Evolutionary conservation across 37 sponge, comb jelly and placozoan species (phyloP), one percentile per base, ranked within the genome.

Genomic region (Halisarca cf. caerulea): DNA sequence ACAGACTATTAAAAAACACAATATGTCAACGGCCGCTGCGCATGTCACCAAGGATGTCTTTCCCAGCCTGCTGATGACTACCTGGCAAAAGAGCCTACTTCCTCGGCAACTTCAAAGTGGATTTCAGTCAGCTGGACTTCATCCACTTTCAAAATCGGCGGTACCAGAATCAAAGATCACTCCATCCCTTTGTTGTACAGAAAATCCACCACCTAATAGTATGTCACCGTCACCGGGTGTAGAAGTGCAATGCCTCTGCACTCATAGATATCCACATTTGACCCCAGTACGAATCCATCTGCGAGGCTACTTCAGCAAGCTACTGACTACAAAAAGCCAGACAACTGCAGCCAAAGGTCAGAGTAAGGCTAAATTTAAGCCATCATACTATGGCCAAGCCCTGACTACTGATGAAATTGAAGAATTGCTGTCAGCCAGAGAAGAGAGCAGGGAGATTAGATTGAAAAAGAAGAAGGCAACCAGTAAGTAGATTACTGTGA

Each of bases 301-400:
- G 21, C 77, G 44, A 74, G 77, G 36, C 77, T 44, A 74, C 11
- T 74, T 74, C 6, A 37, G 38, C 21, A 0, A 74, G 44, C 41
- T 74, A 32, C 77, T 74, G 11, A 23, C 6, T 41, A 44, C 41
- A 32, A 74, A 74, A 44, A 41, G 23, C 44, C 77, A 41, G 77
- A 32, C 38, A n/a, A 3, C 77, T 41, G 21, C 25, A n/a, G 33
- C 71, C 33, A 36, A 36, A 32, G 41, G 77, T 41, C 45, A 74
- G 41, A 41, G 59, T 18, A 89, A 85, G 37, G 14, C 51, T 32
- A 82, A 77, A 37, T 24, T 44, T 34, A 82, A 51, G 45, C 88
- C 86, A 32, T 7, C 32, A 0, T 89, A 79, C 41, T 89, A 89
- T 83, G 89, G 89, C 32, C 84, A 88, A 45, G 84, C 84, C 42